Evolutionary conservation across 2,888 invertebrate species (phyloP), one percentile per base, ranked within the genome.

Genomic region (Scaptomyza tumidula): DNA sequence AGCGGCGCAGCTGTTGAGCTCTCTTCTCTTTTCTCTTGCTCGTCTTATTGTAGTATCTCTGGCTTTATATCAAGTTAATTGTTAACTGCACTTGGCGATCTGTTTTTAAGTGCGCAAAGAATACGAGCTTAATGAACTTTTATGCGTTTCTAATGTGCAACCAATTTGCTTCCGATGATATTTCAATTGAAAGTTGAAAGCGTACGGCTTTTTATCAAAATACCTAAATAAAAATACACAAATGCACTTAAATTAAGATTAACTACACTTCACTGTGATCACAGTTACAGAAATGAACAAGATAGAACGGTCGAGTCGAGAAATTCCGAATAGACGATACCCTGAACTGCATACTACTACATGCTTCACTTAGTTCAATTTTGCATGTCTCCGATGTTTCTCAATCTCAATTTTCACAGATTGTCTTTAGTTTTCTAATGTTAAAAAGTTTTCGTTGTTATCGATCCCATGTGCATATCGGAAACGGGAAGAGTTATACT

Each of bases 101-200:
- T 49, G 54, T 57, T 49, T 52, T 46, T 63, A 37, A 56, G 44
- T 31, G 43, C 39, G 45, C 33, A 16, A 35, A 67, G 66, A 67
- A 73, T 65, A 65, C 71, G 41, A 72, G 54, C 76, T 73, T 85
- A 86, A 85, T 82, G 80, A 86, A 84, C 75, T 82, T 86, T 85
- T 86, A 85, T 85, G 86, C 68, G 69, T 85, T 86, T 84, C 78
- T 81, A 85, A 86, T 86, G 81, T 68, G 56, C 68, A 58, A 55
- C 63, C 85, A 84, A 84, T 85, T 84, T 78, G 81, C 46, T 77
- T 44, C 53, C 68, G 65, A 79, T 77, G 82, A 80, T 78, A 78
- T 80, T 80, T 82, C 83, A 83, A 82, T 85, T 80, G 72, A 63
- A 50, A 62, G 39, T 4, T 39, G 19, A 19, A 19, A 19, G 19